phyloP scores from a whole-genome alignment of 1,140 invertebrate genomes.

The Belonocnema kinseyi region DNA sequence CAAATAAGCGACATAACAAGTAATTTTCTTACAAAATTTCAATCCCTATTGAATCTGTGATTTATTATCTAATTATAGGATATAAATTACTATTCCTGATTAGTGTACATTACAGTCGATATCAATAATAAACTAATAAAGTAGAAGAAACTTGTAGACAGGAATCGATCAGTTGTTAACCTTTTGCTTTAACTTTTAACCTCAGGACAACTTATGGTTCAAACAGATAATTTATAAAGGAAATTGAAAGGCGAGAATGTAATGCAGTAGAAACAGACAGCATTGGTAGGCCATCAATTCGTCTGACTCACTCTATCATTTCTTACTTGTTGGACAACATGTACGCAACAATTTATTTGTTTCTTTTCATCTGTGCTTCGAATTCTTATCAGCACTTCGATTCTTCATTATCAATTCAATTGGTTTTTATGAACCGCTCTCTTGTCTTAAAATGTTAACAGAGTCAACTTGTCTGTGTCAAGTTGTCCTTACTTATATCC shows the following conservation, averaged over 20 bases:
- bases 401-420: neutral
- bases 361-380: neutral
- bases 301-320: slow-evolving; percentile 20
- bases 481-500: too few species aligned
- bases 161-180: slow-evolving; percentile 5
- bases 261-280: slow-evolving; percentile 4
- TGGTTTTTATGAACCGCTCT: too few species aligned
- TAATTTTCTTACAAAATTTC: too few species aligned
- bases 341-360: neutral
- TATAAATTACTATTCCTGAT: too few species aligned
- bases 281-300: slow-evolving; percentile 4
- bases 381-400: neutral
- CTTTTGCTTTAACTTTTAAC: slow-evolving; percentile 1
- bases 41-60: too few species aligned
- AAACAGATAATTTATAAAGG: slow-evolving; percentile 14
- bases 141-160: neutral
- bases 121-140: neutral
- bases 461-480: too few species aligned
- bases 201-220: slow-evolving; percentile 10
- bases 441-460: too few species aligned
- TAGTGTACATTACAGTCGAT: neutral
- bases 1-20: neutral
- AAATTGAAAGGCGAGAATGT: slow-evolving; percentile 18
- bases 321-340: slow-evolving; percentile 3
- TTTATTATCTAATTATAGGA: too few species aligned